These are phyloP conservation scores for Teleogryllus occipitalis DNA, from an alignment of 1,140 invertebrate species.

Conservation along the genomic window DNA sequence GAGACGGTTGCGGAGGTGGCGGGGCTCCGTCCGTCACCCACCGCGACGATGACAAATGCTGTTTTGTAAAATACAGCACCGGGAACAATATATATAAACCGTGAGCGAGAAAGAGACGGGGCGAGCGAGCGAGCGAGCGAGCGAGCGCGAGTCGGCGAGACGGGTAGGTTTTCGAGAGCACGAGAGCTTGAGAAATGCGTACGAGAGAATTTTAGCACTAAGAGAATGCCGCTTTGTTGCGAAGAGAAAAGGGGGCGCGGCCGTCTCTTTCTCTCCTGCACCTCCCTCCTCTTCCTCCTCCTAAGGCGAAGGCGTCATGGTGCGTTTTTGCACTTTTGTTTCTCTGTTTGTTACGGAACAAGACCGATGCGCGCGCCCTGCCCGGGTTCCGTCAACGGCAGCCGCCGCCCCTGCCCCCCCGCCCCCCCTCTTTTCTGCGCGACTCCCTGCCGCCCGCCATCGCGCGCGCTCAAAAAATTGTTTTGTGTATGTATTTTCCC, in stretches of 20 bases:
- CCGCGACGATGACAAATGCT: constrained; percentile 19
- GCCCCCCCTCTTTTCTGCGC: background rate
- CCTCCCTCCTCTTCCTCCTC: background rate
- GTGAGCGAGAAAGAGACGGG: background rate
- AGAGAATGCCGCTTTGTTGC: background rate
- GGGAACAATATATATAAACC: constrained; percentile 2
- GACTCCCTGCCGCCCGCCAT: background rate
- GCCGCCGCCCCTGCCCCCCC: background rate
- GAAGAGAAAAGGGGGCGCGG: no score
- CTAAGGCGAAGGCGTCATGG: background rate
- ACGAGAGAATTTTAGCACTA: background rate
- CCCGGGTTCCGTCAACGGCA: background rate
- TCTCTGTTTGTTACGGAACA: background rate
- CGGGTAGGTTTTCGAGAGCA: background rate
- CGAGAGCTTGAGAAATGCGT: background rate
- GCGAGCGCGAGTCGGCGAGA: background rate
- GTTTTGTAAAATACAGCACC: constrained; percentile 15
- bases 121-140: background rate
- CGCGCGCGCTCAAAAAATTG: background rate
- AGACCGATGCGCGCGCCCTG: background rate
- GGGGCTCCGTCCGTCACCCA: background rate
- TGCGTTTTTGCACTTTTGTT: background rate
- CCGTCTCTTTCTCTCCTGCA: no score
- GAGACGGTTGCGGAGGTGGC: background rate
- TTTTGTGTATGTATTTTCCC: background rate